These are phyloP conservation scores for Lordiphosa mommai DNA, from an alignment of 1,140 invertebrate genomes.

Conservation along the genomic window DNA sequence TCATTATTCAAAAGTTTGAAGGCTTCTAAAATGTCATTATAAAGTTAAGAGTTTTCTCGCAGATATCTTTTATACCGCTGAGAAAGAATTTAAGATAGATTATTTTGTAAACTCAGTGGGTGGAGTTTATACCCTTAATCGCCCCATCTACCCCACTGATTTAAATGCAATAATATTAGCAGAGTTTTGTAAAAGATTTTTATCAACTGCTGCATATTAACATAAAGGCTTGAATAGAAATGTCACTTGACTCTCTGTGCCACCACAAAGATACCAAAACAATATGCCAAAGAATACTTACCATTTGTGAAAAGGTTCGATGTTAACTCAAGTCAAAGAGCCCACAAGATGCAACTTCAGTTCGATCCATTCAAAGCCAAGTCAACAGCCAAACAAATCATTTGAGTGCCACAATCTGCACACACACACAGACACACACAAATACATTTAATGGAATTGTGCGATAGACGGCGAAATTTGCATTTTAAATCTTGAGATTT, in stretches of 20 bases:
- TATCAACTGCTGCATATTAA: conserved; percentile 7
- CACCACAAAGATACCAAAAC: too few species aligned
- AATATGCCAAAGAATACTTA: conserved; percentile 28
- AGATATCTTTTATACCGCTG: too few species aligned
- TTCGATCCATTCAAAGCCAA: conserved; percentile 22
- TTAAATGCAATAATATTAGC: too few species aligned
- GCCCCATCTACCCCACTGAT: too few species aligned
- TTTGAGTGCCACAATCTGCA: conserved; percentile 15
- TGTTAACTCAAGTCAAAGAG: not conserved
- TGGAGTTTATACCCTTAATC: too few species aligned
- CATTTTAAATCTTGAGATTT: conserved; percentile 56
- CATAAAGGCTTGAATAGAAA: too few species aligned
- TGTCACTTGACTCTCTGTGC: too few species aligned
- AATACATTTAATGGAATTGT: conserved; percentile 32
- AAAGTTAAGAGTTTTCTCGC: too few species aligned
- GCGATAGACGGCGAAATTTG: conserved; percentile 30
- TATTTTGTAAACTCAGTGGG: too few species aligned
- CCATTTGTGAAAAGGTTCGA: conserved; percentile 28
- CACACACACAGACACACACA: conserved; percentile 19
- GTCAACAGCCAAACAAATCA: conserved; percentile 43
- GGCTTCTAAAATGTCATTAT: too few species aligned
- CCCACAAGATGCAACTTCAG: not conserved
- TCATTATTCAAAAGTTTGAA: too few species aligned
- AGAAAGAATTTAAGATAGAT: too few species aligned
- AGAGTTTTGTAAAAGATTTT: conserved; percentile 8